These are phyloP conservation scores for Buphagus erythrorhynchus DNA, from an alignment of 2,797 vertebrate species.

Conservation along the genomic window DNA sequence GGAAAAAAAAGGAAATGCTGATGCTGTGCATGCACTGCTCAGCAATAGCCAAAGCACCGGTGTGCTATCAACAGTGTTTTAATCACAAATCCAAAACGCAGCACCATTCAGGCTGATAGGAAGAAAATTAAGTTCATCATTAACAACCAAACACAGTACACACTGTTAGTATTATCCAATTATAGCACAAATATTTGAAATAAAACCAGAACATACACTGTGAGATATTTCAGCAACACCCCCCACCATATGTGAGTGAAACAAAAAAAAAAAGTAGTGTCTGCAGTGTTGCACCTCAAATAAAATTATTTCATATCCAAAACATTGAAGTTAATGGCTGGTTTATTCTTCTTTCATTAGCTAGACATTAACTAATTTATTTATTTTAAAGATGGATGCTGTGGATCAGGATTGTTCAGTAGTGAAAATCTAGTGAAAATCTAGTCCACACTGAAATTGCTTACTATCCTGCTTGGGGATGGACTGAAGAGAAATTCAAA, in stretches of 20 bases:
- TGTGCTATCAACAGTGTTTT: background rate
- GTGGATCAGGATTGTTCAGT: background rate
- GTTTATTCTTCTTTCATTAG: background rate
- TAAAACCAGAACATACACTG: background rate
- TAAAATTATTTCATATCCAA: background rate
- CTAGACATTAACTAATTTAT: background rate
- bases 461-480: background rate
- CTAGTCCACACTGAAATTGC: background rate
- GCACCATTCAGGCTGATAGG: background rate
- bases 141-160: background rate
- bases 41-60: background rate
- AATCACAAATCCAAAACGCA: background rate
- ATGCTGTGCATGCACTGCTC: background rate
- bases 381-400: background rate
- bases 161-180: background rate
- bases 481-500: background rate
- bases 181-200: background rate
- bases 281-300: background rate
- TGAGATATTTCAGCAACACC: background rate
- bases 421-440: background rate
- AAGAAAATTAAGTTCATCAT: background rate
- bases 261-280: background rate
- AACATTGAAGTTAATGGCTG: background rate
- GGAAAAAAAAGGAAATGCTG: background rate
- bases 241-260: background rate